Base-by-base conservation (phyloP, 2,113 vertebrate species). In the Dolichallabes microphthalmus region DNA sequence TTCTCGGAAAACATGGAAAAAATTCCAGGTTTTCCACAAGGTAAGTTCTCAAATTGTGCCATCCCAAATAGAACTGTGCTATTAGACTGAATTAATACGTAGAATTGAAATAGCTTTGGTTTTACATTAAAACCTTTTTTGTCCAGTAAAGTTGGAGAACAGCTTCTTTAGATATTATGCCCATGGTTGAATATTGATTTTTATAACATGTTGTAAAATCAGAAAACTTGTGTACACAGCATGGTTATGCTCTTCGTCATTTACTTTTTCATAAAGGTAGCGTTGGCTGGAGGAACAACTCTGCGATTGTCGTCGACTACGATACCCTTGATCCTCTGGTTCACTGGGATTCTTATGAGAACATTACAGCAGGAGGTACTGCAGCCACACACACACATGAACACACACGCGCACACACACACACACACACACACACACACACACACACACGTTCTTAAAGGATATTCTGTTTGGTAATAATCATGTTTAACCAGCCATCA, bases 1-100 rank as follows among this genome's bases (percentile, higher is more conserved):
- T 96, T 98, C 90, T 98, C 97, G n/a, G 94, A 92, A 85, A 94
- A 94, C 27, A 96, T 96, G 0, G 96, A 96, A 87, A 97, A 94
- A 91, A 94, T 96, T 22, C 91, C 91, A 95, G 96, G 96, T 96
- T 90, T 78, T 58, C 61, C 61, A 58, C 80, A 85, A 74, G 88
- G 82, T 87, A 68, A 32, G 71, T 55, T 75, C 4, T 80, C 25
- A 58, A 7, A 58, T 89, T 57, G 2, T n/a, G 30, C 30, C 53
- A 13, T 64, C 22, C 45, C 45, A 63, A 55, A n/a, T 27, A 53
- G 22, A 55, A n/a, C 22, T 39, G 22, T 45, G 2, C 14, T 66
- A 19, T 13, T 52, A 25, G 25, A 14, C 10, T 52, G 2, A 53
- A 32, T 52, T 3, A 53, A 52, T 27, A 17, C 8, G 6, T 4